Evolutionary conservation across 2,888 invertebrate genomes (phyloP).

Genomic region (Prosopocoilus inquinatus): DNA sequence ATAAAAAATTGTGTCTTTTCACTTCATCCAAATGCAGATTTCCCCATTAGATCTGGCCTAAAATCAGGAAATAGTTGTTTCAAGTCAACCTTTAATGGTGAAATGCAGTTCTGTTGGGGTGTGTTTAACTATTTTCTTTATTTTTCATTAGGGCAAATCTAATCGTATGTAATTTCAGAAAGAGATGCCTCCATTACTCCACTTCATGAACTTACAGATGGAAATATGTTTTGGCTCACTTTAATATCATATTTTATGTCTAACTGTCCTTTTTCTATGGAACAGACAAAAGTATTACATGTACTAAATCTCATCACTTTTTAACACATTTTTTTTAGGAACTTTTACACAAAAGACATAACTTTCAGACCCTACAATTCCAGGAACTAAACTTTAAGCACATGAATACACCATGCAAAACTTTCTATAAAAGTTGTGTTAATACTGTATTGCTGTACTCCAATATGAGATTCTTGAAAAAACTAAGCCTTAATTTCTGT

Average conservation of each 20-base stretch:
- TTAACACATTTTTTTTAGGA: background rate
- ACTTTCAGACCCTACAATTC: background rate
- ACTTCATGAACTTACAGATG: background rate
- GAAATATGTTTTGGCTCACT: background rate
- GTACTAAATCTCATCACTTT: background rate
- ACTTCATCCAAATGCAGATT: too few species aligned
- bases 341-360: background rate
- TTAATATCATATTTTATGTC: constrained; percentile 6
- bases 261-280: constrained; percentile 5
- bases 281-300: constrained; percentile 5
- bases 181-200: too few species aligned
- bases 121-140: too few species aligned
- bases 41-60: too few species aligned
- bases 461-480: constrained; percentile 6
- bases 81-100: too few species aligned
- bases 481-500: constrained; percentile 9
- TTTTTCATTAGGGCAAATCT: too few species aligned
- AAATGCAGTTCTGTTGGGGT: too few species aligned
- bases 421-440: background rate
- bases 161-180: too few species aligned
- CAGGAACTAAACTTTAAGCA: constrained; percentile 12
- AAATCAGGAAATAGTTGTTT: too few species aligned
- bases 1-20: too few species aligned
- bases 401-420: constrained; percentile 1
- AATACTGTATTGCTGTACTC: background rate